phyloP scores from a whole-genome alignment of 2,888 invertebrate species.

The Pseudococcus jackbeardsleyi region DNA sequence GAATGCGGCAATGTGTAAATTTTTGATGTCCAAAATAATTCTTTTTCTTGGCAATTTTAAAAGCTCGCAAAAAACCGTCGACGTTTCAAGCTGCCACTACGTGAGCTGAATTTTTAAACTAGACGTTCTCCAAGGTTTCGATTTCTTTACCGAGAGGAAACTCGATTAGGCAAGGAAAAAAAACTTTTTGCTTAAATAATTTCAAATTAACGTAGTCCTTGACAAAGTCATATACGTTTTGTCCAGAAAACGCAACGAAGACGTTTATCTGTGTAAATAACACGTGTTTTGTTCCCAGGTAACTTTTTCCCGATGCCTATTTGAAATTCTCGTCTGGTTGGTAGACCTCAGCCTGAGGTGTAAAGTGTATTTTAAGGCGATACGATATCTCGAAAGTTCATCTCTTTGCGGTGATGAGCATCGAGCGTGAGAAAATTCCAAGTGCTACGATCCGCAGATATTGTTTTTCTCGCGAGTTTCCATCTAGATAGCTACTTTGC shows the following conservation, averaged over 20 bases:
- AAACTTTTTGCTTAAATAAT: background rate
- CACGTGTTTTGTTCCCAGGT: slow-evolving; percentile 14
- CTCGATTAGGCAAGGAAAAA: background rate
- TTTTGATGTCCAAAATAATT: slow-evolving; percentile 43
- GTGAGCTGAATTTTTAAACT: slow-evolving; percentile 40
- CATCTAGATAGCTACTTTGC: background rate
- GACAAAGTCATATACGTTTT: background rate
- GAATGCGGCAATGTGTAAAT: slow-evolving; percentile 37
- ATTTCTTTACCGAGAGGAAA: background rate
- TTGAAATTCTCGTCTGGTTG: background rate
- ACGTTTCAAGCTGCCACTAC: slow-evolving; percentile 35
- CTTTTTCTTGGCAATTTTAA: slow-evolving; percentile 43
- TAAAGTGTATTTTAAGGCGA: background rate
- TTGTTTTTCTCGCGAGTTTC: background rate
- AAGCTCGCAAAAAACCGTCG: slow-evolving; percentile 14
- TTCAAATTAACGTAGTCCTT: slow-evolving; percentile 16
- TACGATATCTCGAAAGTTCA: background rate
- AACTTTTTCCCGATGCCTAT: background rate
- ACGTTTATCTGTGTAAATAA: background rate
- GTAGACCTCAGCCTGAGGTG: background rate
- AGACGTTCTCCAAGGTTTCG: background rate
- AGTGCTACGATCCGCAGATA: background rate
- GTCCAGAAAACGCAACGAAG: background rate
- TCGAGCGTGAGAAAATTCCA: slow-evolving; percentile 14
- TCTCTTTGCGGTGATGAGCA: background rate